phyloP scores from a whole-genome alignment of 2,113 vertebrate genomes.

The Edolisoma coerulescens region DNA sequence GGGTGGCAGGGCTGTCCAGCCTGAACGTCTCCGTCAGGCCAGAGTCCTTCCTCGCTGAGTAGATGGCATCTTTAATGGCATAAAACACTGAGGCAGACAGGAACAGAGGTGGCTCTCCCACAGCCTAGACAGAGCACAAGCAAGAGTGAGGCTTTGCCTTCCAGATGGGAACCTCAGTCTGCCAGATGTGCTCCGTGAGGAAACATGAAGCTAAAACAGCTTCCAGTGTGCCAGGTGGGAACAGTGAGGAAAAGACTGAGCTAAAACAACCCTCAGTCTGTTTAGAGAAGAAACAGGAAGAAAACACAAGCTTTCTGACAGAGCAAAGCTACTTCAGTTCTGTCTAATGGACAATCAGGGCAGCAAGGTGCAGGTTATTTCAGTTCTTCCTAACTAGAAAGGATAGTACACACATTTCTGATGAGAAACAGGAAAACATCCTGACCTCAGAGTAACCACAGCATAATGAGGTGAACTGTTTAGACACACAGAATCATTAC shows the following conservation, averaged over 20 bases:
- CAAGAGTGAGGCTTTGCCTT: background rate
- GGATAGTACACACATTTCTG: background rate
- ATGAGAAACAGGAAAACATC: background rate
- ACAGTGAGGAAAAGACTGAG: background rate
- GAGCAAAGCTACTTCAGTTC: background rate
- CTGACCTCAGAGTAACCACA: background rate
- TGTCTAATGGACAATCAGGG: background rate
- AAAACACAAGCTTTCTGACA: background rate
- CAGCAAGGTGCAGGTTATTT: background rate
- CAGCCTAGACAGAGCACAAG: constrained; percentile 74
- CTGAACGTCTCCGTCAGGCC: constrained; percentile 73
- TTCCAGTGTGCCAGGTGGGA: background rate
- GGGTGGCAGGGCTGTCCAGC: constrained; percentile 91
- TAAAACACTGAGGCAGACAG: constrained; percentile 91
- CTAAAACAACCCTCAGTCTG: background rate
- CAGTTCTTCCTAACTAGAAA: background rate
- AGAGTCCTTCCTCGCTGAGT: constrained; percentile 68
- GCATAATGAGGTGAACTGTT: background rate
- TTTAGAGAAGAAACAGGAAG: background rate
- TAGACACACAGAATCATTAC: background rate
- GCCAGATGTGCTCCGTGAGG: background rate
- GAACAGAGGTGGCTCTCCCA: constrained; percentile 94
- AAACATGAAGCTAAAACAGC: background rate
- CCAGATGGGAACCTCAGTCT: background rate
- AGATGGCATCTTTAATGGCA: constrained; percentile 91